A percentile compares a stretch with the other conserved stretches of the same genome.
Evolutionary conservation across 1,140 invertebrate genomes (phyloP).

Genomic region (Drosophila pandora): DNA sequence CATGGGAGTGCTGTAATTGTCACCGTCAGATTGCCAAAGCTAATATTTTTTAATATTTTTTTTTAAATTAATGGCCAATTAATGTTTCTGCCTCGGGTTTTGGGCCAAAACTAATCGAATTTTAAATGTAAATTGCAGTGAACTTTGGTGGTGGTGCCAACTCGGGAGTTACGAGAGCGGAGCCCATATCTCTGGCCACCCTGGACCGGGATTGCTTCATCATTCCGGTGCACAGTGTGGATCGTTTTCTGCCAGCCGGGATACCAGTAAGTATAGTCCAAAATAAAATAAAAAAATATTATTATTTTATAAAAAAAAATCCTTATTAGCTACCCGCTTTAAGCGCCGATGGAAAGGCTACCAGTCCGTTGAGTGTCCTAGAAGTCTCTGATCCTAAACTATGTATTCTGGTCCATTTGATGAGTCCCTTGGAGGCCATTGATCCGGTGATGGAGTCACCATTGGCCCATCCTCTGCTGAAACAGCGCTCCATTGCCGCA

Average conservation of each 20-base stretch:
- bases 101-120: not conserved
- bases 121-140: conserved; percentile 55
- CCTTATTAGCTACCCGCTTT: conserved; percentile 84
- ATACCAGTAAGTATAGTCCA: conserved; percentile 87
- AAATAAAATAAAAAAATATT: not conserved
- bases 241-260: conserved; percentile 93
- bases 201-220: conserved; percentile 94
- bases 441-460: conserved; percentile 93
- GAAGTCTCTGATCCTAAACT: conserved; percentile 95
- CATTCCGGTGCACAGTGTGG: conserved; percentile 93
- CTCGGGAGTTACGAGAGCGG: conserved; percentile 84
- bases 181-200: conserved; percentile 90
- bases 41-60: not conserved
- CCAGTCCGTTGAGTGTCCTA: conserved; percentile 89
- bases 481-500: conserved; percentile 90
- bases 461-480: conserved; percentile 88
- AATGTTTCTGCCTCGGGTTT: not conserved
- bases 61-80: not conserved
- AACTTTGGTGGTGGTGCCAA: conserved; percentile 67
- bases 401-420: conserved; percentile 93
- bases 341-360: conserved; percentile 85
- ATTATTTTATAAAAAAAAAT: not conserved
- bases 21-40: conserved; percentile 37
- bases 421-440: conserved; percentile 93
- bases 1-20: conserved; percentile 19